Evolutionary conservation across 1,140 invertebrate genomes (phyloP), one percentile per base, ranked within the genome.

Genomic region (Vanessa atalanta): DNA sequence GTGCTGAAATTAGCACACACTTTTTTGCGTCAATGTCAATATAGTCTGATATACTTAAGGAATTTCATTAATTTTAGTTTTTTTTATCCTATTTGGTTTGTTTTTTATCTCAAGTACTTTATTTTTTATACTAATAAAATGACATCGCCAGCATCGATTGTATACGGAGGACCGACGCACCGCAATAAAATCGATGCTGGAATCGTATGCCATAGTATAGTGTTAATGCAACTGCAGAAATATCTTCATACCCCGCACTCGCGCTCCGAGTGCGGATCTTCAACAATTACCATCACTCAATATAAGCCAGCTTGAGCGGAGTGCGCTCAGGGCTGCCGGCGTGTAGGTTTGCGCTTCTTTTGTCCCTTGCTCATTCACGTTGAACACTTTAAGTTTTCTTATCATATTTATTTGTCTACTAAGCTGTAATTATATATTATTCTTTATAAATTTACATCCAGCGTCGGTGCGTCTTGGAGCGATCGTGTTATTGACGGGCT

Each of bases 221-320:
- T 60, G 57, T 26, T 60, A 60, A 37, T 60, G 57, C 57, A 15
- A 37, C 13, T 60, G 57, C 57, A 60, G 57, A 26, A 60, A 60
- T 60, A 60, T 60, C 57, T 60, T 26, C 57, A 37, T 2, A 53
- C 12, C 1, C 6, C 23, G 53, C 20, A 31, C 26, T 31, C 26
- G 53, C 53, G 20, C 53, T 37, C 14, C 23, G 57, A 60, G 57
- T 60, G 57, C 26, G 26, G 57, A 26, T 60, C 57, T 26, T 31
- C 57, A 31, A 15, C 57, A 60, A 60, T 60, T 60, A 60, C 57
- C 57, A 60, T 60, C 57, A 60, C 57, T 60, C 57, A 60, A 60
- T 60, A 31, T 37, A 60, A 60, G 57, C 57, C 57, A 57, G 57
- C 53, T 0, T 23, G 53, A 55, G 53, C 53, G 3, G 53, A 55